Base-by-base conservation (phyloP, 2,797 vertebrate species). In the Galaxias olidus region DNA sequence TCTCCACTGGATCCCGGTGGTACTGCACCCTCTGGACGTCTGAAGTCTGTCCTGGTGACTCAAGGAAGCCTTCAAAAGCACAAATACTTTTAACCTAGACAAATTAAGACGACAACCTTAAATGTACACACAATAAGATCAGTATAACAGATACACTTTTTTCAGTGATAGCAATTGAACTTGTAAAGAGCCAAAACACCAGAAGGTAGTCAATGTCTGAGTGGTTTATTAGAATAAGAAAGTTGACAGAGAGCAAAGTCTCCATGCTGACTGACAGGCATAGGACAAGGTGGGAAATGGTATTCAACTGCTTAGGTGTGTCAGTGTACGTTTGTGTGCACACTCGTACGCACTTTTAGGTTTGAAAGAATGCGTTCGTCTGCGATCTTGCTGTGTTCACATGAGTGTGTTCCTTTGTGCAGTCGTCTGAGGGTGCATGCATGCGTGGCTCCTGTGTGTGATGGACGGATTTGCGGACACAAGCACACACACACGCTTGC, bases 141-240 rank as follows among this genome's bases (percentile, higher is more conserved):
- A 12, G 43, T 58, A 43, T 57, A 9, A 42, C 13, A 54, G 5
- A 54, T 54, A 40, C 9, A 53, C 1, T 40, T 40, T 56, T 42
- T 0, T 13, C 18, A 20, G 14, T 10, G 11, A 54, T 10, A 54
- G 40, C 14, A 54, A 40, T 10, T 40, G 11, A 13, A 9, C 47
- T 61, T 20, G 0, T 30, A 54, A 46, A 8, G 30, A 41, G 10
- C 55, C 13, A 63, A 52, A 10, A 42, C 1, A 54, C 17, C 45
- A 59, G 55, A 17, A 49, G 17, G 10, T 46, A 47, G 51, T 86
- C 64, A 73, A 83, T 84, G 85, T 91, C 84, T 75, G 86, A 85
- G 85, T 83, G 86, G 73, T 93, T 93, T 93, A 93, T 92, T 92
- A 89, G 86, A 90, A 91, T 91, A 91, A 89, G 88, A 93, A 92